Evolutionary conservation across 2,113 vertebrate genomes (phyloP).

Genomic region (Burhinus oedicnemus): DNA sequence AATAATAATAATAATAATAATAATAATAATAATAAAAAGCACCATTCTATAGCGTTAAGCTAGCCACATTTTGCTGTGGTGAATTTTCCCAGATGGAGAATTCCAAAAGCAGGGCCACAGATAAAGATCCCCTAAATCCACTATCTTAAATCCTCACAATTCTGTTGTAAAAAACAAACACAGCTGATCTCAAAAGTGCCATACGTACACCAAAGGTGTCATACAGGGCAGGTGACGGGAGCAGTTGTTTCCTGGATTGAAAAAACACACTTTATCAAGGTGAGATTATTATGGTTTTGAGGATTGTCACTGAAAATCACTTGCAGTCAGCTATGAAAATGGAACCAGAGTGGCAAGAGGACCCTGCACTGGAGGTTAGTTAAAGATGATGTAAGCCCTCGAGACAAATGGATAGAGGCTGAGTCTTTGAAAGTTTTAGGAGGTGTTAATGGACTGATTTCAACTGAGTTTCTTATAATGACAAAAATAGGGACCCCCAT

Average conservation of each 20-base stretch:
- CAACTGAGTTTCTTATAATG: not conserved
- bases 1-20: not conserved
- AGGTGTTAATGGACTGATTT: not conserved
- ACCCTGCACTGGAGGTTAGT: not conserved
- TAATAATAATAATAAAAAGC: not conserved
- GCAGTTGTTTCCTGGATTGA: not conserved
- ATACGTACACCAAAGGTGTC: not conserved
- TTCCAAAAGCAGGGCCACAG: not conserved
- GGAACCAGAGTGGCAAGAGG: not conserved
- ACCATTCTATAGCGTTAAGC: not conserved
- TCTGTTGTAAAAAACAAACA: not conserved
- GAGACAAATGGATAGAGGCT: not conserved
- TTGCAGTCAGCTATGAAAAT: not conserved
- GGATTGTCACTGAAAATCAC: not conserved
- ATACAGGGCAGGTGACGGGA: not conserved
- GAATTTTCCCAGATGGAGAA: not conserved
- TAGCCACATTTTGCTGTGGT: not conserved
- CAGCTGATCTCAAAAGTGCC: not conserved
- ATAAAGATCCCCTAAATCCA: not conserved
- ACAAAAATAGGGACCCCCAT: not conserved
- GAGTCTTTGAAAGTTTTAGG: not conserved
- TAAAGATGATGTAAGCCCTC: not conserved
- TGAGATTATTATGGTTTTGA: not conserved
- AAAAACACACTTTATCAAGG: not conserved
- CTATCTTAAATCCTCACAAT: not conserved